Base-by-base conservation (phyloP, 2,888 invertebrate species). In the Octodonta nipae region DNA sequence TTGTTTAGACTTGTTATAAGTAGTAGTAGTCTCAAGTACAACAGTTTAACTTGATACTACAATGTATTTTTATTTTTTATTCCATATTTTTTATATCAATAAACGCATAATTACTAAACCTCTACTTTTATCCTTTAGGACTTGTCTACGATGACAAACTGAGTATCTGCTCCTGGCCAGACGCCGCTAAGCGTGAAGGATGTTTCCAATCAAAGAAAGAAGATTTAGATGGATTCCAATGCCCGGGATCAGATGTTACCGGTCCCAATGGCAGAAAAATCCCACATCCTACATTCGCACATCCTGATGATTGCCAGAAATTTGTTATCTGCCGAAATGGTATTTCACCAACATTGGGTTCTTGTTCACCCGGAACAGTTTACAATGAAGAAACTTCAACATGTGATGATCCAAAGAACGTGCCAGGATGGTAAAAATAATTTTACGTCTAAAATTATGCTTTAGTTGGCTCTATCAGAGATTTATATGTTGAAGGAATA, bases 251-350 rank as follows among this genome's bases (percentile, higher is more conserved):
- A 3, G 73, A 75, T 29, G 70, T 74, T 3, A 56, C 68, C 43
- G 78, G 77, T 0, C 75, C 76, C 17, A 73, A 73, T 37, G 81
- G 80, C 7, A 67, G 78, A 32, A 67, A 70, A 1, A 63, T 80
- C 2, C 80, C 81, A 1, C 82, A 83, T 59, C 82, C 82, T 1
- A 80, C 81, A 1, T 83, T 72, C 64, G 71, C 82, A 2, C 81
- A 84, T 60, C 78, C 79, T 1, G 76, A 78, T 13, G 82, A 84
- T 57, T 85, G 84, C 55, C 75, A 77, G 53, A 82, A 81, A 55
- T 84, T 84, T 66, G 84, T 81, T 65, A 82, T 84, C 49, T 83
- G 83, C 61, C 68, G 79, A 41, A 80, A 81, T 48, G 81, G 79
- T 0, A 69, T 79, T 3, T 73, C 71, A 46, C 83, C 84, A 0